phyloP scores from a whole-genome alignment of 2,888 invertebrate genomes.

The Bombyx huttoni region DNA sequence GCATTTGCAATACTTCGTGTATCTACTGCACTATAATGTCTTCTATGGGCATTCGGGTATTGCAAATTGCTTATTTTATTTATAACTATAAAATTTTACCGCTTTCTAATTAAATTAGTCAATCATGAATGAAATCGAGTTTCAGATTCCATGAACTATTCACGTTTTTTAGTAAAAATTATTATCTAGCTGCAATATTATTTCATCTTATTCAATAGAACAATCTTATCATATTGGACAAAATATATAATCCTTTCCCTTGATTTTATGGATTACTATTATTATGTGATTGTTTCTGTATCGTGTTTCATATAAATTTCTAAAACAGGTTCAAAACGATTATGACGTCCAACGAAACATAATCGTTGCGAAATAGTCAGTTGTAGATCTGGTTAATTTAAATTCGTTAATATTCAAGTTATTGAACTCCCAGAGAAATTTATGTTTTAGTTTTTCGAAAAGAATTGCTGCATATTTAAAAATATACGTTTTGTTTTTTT shows the following conservation, averaged over 20 bases:
- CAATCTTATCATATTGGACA: too few relatives aligned
- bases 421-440: conserved; percentile 29
- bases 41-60: background rate
- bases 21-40: background rate
- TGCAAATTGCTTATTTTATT: background rate
- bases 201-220: too few relatives aligned
- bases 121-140: conserved; percentile 1
- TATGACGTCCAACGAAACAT: conserved; percentile 18
- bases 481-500: conserved; percentile 3
- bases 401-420: conserved; percentile 26
- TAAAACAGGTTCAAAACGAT: conserved; percentile 17
- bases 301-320: conserved; percentile 6
- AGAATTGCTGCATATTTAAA: conserved; percentile 13
- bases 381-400: conserved; percentile 17
- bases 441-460: conserved; percentile 13
- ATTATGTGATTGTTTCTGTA: too few relatives aligned
- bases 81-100: background rate
- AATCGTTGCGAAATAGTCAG: conserved; percentile 21
- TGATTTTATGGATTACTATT: too few relatives aligned
- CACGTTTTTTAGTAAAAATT: too few relatives aligned
- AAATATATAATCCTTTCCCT: too few relatives aligned
- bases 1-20: background rate
- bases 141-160: too few relatives aligned
- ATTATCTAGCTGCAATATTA: too few relatives aligned
- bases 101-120: background rate